Evolutionary conservation across 2,797 vertebrate genomes (phyloP).

Genomic region (Hydrophis major): DNA sequence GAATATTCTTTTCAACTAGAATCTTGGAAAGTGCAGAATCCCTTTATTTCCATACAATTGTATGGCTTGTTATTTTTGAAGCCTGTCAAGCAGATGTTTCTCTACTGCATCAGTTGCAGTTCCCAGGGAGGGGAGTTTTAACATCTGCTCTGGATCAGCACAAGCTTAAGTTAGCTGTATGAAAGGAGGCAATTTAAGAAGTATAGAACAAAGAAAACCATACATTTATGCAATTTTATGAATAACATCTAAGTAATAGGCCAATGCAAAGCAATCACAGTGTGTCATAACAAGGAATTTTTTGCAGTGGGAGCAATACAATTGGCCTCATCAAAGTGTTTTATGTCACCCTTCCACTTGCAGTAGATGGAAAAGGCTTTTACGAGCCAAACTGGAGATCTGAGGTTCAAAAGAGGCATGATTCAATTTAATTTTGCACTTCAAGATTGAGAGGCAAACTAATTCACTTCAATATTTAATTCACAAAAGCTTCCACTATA

Average conservation of each 20-base stretch:
- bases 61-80: background rate
- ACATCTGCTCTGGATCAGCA: conserved; percentile 7
- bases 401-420: background rate
- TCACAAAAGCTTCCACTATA: background rate
- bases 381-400: background rate
- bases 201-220: background rate
- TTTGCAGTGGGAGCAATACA: background rate
- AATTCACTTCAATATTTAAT: background rate
- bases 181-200: background rate
- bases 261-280: background rate
- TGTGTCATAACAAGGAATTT: background rate
- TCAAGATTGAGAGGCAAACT: background rate
- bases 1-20: background rate
- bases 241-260: background rate
- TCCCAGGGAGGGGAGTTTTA: background rate
- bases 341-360: background rate
- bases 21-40: background rate
- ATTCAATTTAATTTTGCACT: background rate
- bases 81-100: background rate
- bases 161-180: background rate
- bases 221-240: background rate
- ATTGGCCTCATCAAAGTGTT: background rate
- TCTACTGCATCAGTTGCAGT: background rate
- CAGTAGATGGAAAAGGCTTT: background rate
- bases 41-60: background rate